Evolutionary conservation across 2,113 vertebrate genomes (phyloP).

Genomic region (Vombatus ursinus): DNA sequence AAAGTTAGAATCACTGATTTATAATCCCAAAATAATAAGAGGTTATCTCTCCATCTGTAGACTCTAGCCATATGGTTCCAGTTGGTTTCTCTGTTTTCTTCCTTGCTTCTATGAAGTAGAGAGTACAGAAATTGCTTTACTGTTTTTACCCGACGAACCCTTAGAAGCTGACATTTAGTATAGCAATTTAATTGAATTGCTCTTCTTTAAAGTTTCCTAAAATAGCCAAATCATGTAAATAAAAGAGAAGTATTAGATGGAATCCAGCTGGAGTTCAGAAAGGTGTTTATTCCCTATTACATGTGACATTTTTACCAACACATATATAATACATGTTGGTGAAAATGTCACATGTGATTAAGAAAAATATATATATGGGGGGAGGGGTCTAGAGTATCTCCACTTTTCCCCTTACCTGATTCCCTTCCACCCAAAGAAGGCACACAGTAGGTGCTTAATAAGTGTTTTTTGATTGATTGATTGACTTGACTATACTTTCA

Average conservation of each 20-base stretch:
- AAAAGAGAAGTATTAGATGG: too few species aligned
- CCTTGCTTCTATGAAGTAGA: not conserved
- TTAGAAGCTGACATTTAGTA: too few species aligned
- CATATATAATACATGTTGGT: not conserved
- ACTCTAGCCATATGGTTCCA: not conserved
- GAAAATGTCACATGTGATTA: not conserved
- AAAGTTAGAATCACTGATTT: not conserved
- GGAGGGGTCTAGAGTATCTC: not conserved
- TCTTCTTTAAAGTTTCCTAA: too few species aligned
- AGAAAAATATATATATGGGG: too few species aligned
- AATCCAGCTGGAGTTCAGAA: too few species aligned
- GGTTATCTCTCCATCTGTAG: not conserved
- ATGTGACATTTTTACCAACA: not conserved
- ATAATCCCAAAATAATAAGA: not conserved
- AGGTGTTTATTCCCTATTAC: too few species aligned
- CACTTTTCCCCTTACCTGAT: not conserved
- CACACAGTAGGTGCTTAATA: not conserved
- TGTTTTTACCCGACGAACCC: not conserved
- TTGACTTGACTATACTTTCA: not conserved
- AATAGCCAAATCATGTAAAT: too few species aligned
- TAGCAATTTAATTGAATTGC: too few species aligned
- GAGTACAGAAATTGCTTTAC: rapidly evolving
- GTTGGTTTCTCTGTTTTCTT: not conserved
- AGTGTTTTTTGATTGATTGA: not conserved
- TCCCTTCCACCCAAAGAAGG: not conserved